Evolutionary conservation across 2,888 invertebrate species (phyloP), one percentile per base, ranked within the genome.

Genomic region (Petrophora chlorosata): DNA sequence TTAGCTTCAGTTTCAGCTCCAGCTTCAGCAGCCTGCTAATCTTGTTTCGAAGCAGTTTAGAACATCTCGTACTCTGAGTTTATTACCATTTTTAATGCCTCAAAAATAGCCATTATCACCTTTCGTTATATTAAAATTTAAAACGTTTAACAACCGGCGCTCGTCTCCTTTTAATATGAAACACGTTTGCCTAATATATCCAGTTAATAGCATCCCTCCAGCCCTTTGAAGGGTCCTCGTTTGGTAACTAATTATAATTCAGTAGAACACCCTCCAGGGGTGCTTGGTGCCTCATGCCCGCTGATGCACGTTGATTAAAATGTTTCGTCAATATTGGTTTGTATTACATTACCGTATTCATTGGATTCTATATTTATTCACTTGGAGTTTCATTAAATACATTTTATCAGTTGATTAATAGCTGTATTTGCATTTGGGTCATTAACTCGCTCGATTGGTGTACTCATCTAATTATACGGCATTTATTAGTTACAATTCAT

Each of bases 161-260:
- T 26, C 44, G 41, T 34, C 52, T 34, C 43, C 46, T 48, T 54
- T 39, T 55, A 63, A 61, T 61, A 63, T 58, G 61, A 67, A 69
- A 69, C 77, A 76, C 70, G 74, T 74, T 73, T 65, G 61, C 58
- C 64, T 72, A 74, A 79, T 81, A 78, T 61, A 69, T 73, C 70
- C 69, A 69, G 69, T 72, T 76, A 72, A 76, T 73, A 70, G 67
- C 60, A 62, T 46, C 68, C 67, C 65, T 68, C 63, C 61, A 67
- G 52, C 69, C 68, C 70, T 69, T 68, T 61, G 60, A 65, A 57
- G 42, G 67, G 63, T 56, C 61, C 55, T 55, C 56, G 60, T 61
- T 61, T 57, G 59, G 61, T 30, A 59, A 62, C 68, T 75, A 79
- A 82, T 82, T 82, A 81, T 74, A 77, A 82, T 75, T 70, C 67